Conservation (phyloP, 2,888 invertebrate genomes). For the Acholoe squamosa region DNA sequence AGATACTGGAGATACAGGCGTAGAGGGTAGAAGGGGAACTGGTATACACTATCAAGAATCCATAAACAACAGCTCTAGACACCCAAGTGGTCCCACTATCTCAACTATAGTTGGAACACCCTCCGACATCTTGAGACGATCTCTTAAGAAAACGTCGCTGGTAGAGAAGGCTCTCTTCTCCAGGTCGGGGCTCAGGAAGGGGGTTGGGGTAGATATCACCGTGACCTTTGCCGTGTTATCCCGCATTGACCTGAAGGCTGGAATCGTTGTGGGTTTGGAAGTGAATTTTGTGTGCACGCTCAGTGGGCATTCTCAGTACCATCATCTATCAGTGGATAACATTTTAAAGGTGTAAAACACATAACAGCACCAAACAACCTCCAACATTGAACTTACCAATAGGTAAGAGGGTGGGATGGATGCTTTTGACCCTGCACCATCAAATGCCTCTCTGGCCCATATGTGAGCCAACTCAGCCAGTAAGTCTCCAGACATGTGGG, state of each 20-base stretch:
- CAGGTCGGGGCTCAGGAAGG: neutral
- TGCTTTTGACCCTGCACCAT: neutral
- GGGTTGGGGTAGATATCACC: neutral
- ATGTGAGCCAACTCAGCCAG: neutral
- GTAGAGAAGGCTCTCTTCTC: neutral
- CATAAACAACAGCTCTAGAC: neutral
- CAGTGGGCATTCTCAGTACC: neutral
- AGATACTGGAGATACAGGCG: no score
- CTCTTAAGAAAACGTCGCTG: constrained; percentile 34
- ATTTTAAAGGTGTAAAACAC: constrained; percentile 3
- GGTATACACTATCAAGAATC: constrained; percentile 1
- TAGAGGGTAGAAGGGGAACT: neutral
- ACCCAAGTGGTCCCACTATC: neutral
- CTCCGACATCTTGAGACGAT: constrained; percentile 41
- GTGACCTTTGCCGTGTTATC: constrained; percentile 35
- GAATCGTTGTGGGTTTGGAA: constrained; percentile 16
- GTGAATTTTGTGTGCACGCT: neutral
- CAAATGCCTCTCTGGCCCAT: neutral
- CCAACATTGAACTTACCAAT: constrained; percentile 28
- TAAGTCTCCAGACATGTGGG: no score
- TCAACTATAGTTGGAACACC: neutral
- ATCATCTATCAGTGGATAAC: neutral
- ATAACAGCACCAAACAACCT: constrained; percentile 14
- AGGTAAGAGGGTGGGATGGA: neutral
- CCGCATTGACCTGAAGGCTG: constrained; percentile 5